Base-by-base conservation (phyloP, 2,888 invertebrate genomes). In the Melikaiella ostensackeni region DNA sequence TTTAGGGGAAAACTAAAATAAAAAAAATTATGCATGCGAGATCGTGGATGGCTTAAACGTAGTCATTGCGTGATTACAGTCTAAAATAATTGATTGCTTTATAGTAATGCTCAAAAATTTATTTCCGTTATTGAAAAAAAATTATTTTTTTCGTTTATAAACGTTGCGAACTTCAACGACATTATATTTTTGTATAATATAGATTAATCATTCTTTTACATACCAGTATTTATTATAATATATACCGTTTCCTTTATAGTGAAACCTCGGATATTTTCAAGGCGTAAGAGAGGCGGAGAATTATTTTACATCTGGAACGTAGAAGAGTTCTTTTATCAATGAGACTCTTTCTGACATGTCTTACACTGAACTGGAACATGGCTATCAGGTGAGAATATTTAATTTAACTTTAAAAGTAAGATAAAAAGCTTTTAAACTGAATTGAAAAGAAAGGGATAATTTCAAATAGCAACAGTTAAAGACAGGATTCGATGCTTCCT, bases 281-380 rank as follows among this genome's bases (percentile, higher is more conserved):
- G 13, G 2, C 5, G 16, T 30, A 33, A 70, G 50, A 70, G 50
- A 50, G 24, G 46, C n/a, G 35, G 24, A n/a, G n/a, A 50, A 30
- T 30, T 7, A 46, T 70, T 70, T 70, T 50, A 70, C n/a, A n/a
- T 46, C 16, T 70, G n/a, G 13, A 50, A 50, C 30, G 70, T 66
- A 30, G 19, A 70, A 55, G n/a, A 78, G 70, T 77, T 77, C 73
- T 82, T 77, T 86, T 77, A 84, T 90, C 90, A 90, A 91, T 91
- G 90, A 89, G 82, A 90, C 83, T 84, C 75, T 82, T 77, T 84
- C 82, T 88, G 89, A 84, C 84, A 97, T 97, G 97, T 97, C 97
- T 91, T 97, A 97, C 92, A 97, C 97, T 91, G 97, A 97, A 93
- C 93, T 97, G 89, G 97, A 97, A 93, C 96, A 96, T 93, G 97